phyloP scores from a whole-genome alignment of 2,113 vertebrate genomes.

The Pleuronectes platessa region DNA sequence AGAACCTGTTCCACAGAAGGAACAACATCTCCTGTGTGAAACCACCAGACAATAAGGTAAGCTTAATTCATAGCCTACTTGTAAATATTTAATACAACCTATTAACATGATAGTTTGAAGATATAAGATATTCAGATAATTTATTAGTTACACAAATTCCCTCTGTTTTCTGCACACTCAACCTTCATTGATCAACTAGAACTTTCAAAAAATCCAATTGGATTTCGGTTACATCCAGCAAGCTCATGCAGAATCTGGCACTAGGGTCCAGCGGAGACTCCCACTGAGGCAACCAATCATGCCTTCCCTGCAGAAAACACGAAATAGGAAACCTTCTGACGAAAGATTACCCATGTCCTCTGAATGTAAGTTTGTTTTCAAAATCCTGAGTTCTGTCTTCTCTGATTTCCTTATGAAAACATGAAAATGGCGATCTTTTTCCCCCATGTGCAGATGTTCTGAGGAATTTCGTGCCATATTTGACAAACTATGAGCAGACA shows the following conservation, averaged over 20 bases:
- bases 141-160: neutral
- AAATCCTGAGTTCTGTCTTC: neutral
- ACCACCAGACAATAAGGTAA: no score
- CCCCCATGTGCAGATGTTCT: neutral
- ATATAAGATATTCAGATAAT: neutral
- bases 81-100: neutral
- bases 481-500: constrained; percentile 4
- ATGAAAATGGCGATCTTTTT: neutral
- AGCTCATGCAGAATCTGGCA: neutral
- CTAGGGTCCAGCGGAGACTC: no score
- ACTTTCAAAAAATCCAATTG: neutral
- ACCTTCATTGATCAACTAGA: neutral
- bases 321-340: neutral
- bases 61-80: no score
- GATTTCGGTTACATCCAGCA: neutral
- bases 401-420: neutral
- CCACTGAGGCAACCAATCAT: no score
- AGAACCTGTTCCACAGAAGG: no score
- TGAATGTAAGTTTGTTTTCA: constrained; percentile 3
- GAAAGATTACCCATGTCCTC: neutral
- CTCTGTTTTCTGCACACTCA: neutral
- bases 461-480: neutral
- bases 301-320: neutral
- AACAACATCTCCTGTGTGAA: no score
- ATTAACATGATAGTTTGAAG: no score